Evolutionary conservation across 2,113 vertebrate genomes (phyloP), one percentile per base, ranked within the genome.

Genomic region (Phrynosoma blainvillii): DNA sequence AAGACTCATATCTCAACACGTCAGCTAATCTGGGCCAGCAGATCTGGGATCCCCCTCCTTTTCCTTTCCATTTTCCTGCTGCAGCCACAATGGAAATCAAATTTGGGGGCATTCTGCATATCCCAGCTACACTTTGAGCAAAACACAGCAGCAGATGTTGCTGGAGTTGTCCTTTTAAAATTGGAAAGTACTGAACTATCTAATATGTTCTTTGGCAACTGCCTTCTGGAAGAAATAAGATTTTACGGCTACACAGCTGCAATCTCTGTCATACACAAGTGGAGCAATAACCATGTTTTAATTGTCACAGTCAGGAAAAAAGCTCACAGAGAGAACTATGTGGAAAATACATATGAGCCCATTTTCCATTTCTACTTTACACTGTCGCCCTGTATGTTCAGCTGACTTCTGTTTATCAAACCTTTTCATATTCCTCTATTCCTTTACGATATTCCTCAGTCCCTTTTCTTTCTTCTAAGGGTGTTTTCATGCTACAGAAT

Each of bases 141-240:
- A 79, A 68, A 90, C 4, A 18, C 68, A 68, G 42, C 0, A 87
- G 73, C 80, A 0, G 4, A 84, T 54, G 84, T 76, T 54, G 23
- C 16, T 30, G 47, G 47, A 32, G 27, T 23, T 71, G 73, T 78
- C 85, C 27, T 83, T 82, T 88, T 68, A 83, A 6, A 84, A 54
- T 1, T 85, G 20, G 8, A 87, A 91, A 88, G 42, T 84, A 47
- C 47, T 75, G 30, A 84, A n/a, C 0, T 84, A 20, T 14, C 79
- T 90, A 94, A 90, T 70, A 66, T 70, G 27, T 56, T 62, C 3
- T 83, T 93, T 94, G 42, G 73, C 89, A 92, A 88, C 84, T 87
- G 12, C 75, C 7, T 90, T 89, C 87, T 88, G 47, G 77, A 92
- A 90, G 82, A 88, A 74, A 75, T 76, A 47, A 16, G 32, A 25